Conservation (phyloP, 2,797 vertebrate genomes). For the Lepilemur septentrionalis region DNA sequence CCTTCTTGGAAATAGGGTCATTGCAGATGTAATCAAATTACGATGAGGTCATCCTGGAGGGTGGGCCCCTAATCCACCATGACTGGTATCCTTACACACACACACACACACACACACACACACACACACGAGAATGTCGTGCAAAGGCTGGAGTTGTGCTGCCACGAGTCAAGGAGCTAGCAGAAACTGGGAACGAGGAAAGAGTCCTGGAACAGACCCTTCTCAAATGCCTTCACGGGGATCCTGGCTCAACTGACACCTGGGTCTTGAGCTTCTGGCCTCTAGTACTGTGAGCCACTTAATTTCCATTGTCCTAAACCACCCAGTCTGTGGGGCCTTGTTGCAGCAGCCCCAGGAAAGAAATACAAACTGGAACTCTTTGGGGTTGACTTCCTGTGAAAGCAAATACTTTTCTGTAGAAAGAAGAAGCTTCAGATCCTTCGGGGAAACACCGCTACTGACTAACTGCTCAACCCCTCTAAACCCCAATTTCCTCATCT, state of each 20-base stretch:
- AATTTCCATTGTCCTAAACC: not conserved
- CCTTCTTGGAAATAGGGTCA: not conserved
- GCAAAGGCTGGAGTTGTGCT: not conserved
- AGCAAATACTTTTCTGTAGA: not conserved
- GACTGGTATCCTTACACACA: not conserved
- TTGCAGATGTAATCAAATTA: not conserved
- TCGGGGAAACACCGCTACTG: not conserved
- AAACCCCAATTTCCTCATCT: not conserved
- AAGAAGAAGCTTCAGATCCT: not conserved
- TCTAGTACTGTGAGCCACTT: not conserved
- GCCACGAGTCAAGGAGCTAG: not conserved
- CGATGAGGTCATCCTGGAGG: not conserved
- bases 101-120: not conserved
- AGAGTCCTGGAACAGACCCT: not conserved
- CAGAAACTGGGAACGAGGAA: not conserved
- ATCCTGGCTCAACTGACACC: not conserved
- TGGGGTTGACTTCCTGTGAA: not conserved
- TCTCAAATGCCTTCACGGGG: not conserved
- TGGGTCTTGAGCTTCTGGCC: not conserved
- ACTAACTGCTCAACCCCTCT: not conserved
- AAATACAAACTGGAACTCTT: not conserved
- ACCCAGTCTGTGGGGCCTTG: not conserved
- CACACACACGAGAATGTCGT: not conserved
- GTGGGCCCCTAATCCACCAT: not conserved
- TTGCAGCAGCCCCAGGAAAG: not conserved